Evolutionary conservation across 2,113 vertebrate species (phyloP), one percentile per base, ranked within the genome.

Genomic region (Semnornis frantzii): DNA sequence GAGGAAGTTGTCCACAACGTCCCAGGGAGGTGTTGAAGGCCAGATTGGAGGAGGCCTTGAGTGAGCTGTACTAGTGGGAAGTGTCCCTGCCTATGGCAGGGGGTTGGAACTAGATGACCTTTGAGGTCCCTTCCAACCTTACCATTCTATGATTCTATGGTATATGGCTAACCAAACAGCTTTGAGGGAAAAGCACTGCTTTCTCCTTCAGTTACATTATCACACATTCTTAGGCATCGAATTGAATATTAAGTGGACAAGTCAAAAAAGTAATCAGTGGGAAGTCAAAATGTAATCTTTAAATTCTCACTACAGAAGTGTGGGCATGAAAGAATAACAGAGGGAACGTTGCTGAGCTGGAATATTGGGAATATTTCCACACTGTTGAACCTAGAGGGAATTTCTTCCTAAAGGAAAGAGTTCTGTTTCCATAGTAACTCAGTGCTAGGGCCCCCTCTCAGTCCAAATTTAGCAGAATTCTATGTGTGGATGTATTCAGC

Each of bases 341-440:
- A 92, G 30, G 44, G 37, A 82, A 71, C 39, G 68, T 77, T 0
- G 0, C 63, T 57, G 60, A 58, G 65, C 57, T 84, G 23, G 44
- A 94, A 95, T 54, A 88, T 7, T 39, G 64, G 70, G 64, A 90
- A 8, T 68, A 85, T 93, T 93, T 94, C 86, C 72, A 96, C 60
- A 92, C 66, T 80, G 74, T 60, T 84, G 92, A 96, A 96, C 92
- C 88, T 97, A 97, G 82, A 94, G 94, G 95, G 97, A 98, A 97
- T 95, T 85, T 94, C 62, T 90, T 96, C 95, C 91, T 70, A 90
- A 92, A 95, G 97, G 95, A 97, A 97, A 97, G 89, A 96, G 95
- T 77, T 89, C 92, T 82, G 97, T 98, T 98, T 95, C 97, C 97
- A 98, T 98, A 97, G 97, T 91, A 98, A 98, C 97, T 93, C 91